These are phyloP conservation scores for Cossypha niveicapilla DNA, from an alignment of 2,797 vertebrate genomes.

Conservation along the genomic window DNA sequence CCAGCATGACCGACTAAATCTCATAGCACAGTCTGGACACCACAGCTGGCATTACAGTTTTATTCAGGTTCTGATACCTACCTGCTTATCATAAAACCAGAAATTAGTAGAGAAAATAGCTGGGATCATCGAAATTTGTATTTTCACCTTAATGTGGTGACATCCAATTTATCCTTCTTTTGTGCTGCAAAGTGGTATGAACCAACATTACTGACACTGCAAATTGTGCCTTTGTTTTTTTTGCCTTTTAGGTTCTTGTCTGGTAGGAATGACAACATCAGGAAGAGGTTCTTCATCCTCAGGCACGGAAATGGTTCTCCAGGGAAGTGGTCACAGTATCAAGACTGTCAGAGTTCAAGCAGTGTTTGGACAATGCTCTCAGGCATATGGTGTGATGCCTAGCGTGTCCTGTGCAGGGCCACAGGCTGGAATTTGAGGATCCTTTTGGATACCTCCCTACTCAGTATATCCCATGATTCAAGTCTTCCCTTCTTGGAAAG, in stretches of 20 bases:
- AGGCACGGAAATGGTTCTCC: neutral
- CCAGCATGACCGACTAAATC: neutral
- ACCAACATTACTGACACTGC: neutral
- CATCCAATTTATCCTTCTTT: neutral
- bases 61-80: neutral
- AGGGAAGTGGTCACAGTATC: neutral
- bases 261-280: neutral
- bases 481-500: neutral
- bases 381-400: neutral
- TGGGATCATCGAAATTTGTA: neutral
- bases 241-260: neutral
- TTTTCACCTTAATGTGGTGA: neutral
- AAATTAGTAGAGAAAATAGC: neutral
- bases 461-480: neutral
- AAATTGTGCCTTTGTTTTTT: neutral
- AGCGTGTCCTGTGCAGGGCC: no score
- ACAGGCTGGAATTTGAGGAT: neutral
- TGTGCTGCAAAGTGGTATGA: neutral
- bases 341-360: neutral
- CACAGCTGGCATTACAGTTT: neutral
- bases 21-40: neutral
- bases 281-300: neutral
- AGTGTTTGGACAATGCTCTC: neutral
- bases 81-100: neutral
- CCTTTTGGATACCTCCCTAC: neutral